Conservation (phyloP, 2,797 vertebrate genomes). For the Arctocebus calabarensis region DNA sequence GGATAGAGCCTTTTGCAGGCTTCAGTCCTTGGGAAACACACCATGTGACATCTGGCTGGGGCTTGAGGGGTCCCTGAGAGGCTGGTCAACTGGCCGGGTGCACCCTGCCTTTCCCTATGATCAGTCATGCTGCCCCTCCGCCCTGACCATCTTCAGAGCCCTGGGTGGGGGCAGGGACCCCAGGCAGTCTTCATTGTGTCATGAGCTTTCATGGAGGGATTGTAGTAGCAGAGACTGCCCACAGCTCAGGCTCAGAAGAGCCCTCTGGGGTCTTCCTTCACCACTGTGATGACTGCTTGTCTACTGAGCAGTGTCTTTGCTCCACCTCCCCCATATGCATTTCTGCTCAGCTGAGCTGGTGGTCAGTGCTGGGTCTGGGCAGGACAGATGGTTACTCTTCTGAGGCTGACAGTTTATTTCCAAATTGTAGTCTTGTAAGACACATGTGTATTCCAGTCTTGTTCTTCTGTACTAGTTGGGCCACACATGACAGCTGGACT, state of each 20-base stretch:
- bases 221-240: neutral
- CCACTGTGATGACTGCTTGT: neutral
- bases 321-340: accelerated
- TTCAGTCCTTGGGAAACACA: neutral
- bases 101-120: neutral
- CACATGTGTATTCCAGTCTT: neutral
- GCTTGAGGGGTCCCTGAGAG: neutral
- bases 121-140: neutral
- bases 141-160: neutral
- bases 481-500: neutral
- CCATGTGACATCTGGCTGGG: neutral
- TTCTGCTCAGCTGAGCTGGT: neutral
- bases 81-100: neutral
- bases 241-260: neutral
- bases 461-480: neutral
- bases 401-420: neutral
- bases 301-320: neutral
- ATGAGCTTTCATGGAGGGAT: no score
- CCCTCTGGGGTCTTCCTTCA: neutral
- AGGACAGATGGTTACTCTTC: neutral
- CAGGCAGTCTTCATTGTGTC: neutral
- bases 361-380: neutral
- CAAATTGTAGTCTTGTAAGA: neutral
- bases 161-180: neutral
- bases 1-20: neutral